Base-by-base conservation (phyloP, 1,140 invertebrate genomes). In the Phenacoccus solenopsis region DNA sequence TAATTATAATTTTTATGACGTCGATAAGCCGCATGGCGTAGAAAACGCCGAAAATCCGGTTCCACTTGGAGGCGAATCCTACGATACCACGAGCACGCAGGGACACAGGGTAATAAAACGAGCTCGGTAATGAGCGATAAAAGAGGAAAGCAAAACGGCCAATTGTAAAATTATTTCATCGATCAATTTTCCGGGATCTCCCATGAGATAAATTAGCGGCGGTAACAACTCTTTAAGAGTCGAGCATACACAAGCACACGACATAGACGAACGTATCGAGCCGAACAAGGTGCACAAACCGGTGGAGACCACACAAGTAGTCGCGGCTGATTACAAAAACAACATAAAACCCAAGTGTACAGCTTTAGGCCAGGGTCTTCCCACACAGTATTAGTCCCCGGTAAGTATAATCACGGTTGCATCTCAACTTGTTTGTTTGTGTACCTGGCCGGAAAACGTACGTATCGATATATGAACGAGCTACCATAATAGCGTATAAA, bases 81-180 rank as follows among this genome's bases (percentile, higher is more conserved):
- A 32, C 30, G n/a, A 32, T 32, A 32, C 13, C 13, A 32, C 30
- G 30, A 32, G 30, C 13, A 32, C 30, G 13, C 13, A 13, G 5
- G 13, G 5, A 7, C 30, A 13, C 13, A 32, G 5, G 13, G 30
- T 32, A 32, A 32, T 7, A 13, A 7, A 32, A 49, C 38, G 16
- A 10, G 16, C 16, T 10, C 16, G 38, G 12, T 49, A n/a, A 49
- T n/a, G 38, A 49, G 38, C 30, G 5, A 7, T 7, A 32, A 32
- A 32, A n/a, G 38, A 49, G 12, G 20, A 49, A 49, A 49, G 12
- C 38, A 49, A 16, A 10, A 16, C 38, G 16, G 16, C 5, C 30
- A 49, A n/a, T 49, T 49, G 38, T 49, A 49, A 49, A 49, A 49
- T 49, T 49, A 49, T 49, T 49, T 49, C 38, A 49, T 49, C 38